Evolutionary conservation across 2,888 invertebrate species (phyloP), one percentile per base, ranked within the genome.

Genomic region (Epirrhoe alternata): DNA sequence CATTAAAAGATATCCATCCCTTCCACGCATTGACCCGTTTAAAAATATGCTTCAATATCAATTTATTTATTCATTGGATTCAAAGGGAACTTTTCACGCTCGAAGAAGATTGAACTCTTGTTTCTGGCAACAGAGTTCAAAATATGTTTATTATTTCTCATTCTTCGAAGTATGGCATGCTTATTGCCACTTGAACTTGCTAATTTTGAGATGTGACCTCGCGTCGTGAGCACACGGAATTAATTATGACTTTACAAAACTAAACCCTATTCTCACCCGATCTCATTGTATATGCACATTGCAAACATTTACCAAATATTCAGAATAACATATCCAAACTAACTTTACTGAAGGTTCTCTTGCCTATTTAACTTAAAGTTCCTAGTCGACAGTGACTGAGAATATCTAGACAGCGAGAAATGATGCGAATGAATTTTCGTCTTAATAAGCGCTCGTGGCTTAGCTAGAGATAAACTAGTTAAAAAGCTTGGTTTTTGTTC

Each of bases 211-310:
- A 30, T 33, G 10, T 33, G 14, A 49, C 57, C 57, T 47, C 52
- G 38, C 56, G 54, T 51, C 16, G 57, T 38, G 63, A 68, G 66
- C 73, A 70, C 58, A 76, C 68, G 67, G 78, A 79, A 79, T 79
- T 72, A 68, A 65, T 75, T 61, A 80, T 78, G 74, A 77, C 67
- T 49, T n/a, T 38, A 17, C 14, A 45, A 45, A 57, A 56, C 51
- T 24, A 56, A 49, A 14, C 55, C 35, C 49, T 14, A 47, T 38
- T 42, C 33, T 52, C 56, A 52, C 51, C 14, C 33, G 45, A 52
- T 2, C 57, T 57, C 57, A 24, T 57, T 55, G 61, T 49, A 24
- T 47, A 61, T 55, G 55, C 55, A 63, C 57, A 58, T 33, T 45
- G 35, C 31, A 33, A 61, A 61, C 61, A 49, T 55, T 49, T 49